Base-by-base conservation (phyloP, 2,797 vertebrate species). In the Amblyopsis hoosieri region DNA sequence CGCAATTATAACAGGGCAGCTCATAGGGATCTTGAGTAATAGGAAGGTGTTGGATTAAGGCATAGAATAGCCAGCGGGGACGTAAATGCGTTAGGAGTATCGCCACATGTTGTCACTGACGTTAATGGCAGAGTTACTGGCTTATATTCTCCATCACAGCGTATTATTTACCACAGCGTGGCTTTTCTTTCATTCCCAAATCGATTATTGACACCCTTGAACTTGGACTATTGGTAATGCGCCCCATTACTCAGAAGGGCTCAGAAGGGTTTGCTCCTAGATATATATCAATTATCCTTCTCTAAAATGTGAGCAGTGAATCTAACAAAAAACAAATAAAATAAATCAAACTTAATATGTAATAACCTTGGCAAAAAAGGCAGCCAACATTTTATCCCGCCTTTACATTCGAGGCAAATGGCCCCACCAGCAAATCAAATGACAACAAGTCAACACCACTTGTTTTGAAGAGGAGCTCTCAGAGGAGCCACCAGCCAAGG, bases 1-100 rank as follows among this genome's bases (percentile, higher is more conserved):
- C 72, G 84, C 82, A 87, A 91, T 92, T 89, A 88, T 71, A 81
- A 76, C 74, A 57, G 74, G 78, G 86, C 79, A 81, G 84, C 57
- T 69, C 76, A 64, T 74, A 12, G 79, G 71, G 76, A 73, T 87
- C 66, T 67, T 82, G 78, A 82, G 69, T 12, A 82, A 91, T 85
- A 75, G 75, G 77, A 79, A 79, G 75, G 74, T 45, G 74, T 65
- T 65, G 74, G 85, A 86, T 85, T 89, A 84, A 85, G 76, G 76
- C 68, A 12, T 81, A 53, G 69, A 74, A 69, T 29, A 66, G 72
- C 63, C 62, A 66, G 12, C 10, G 0, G 66, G 71, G 60, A n/a
- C 64, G 66, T 61, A 65, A 67, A 74, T 73, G 74, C 59, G 55
- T 66, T 61, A 60, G 74, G 71, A 81, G 55, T 62, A 63, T 64